phyloP scores from a whole-genome alignment of 23 tunicate genomes.

The Corella eumyota region DNA sequence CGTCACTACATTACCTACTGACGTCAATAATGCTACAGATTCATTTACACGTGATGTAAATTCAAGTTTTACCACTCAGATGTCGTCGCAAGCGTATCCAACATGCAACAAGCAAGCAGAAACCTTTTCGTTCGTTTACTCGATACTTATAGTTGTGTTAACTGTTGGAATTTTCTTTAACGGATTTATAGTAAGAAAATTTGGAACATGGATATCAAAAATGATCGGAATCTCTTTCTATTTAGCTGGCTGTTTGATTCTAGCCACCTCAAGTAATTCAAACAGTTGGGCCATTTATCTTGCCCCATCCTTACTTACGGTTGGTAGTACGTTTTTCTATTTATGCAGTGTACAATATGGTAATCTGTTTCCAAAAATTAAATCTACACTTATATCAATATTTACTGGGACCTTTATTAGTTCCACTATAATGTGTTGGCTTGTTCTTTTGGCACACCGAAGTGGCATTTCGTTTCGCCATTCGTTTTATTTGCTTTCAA shows the following conservation, averaged over 20 bases:
- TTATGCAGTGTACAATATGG: not conserved
- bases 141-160: not conserved
- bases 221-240: not conserved
- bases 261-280: not conserved
- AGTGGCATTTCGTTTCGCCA: not conserved
- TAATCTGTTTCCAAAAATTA: not conserved
- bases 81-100: not conserved
- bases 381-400: conserved; percentile 3
- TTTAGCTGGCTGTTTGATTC: not conserved
- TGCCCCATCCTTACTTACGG: not conserved
- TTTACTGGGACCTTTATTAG: not conserved
- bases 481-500: not conserved
- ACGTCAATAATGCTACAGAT: too few relatives aligned
- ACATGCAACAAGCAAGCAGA: conserved; percentile 2
- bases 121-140: not conserved
- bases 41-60: too few relatives aligned
- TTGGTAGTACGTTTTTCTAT: not conserved
- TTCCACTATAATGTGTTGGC: not conserved
- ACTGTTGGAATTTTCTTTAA: not conserved
- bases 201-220: conserved; percentile 4
- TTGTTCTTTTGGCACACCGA: not conserved
- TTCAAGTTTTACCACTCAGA: not conserved
- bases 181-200: not conserved
- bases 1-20: too few relatives aligned
- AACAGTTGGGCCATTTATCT: not conserved